A percentile compares a stretch with the other conserved stretches of the same genome.
These are phyloP conservation scores for Astyanax mexicanus DNA, from an alignment of 2,797 vertebrate genomes.

Conservation along the genomic window DNA sequence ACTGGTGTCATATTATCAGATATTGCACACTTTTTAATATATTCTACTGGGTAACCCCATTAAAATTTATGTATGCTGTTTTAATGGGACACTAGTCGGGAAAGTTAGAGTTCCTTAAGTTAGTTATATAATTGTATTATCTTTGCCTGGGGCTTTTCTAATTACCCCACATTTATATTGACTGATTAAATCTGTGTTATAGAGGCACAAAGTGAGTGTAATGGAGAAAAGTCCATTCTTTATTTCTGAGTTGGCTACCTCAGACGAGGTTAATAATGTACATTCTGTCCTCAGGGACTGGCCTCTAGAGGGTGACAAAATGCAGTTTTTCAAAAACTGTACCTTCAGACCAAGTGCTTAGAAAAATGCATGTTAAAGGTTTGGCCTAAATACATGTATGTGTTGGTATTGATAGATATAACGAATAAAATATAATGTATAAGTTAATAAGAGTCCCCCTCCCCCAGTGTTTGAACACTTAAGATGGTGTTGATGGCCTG, in stretches of 20 bases:
- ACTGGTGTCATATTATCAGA: background rate
- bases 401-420: no score
- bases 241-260: background rate
- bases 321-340: slow-evolving; percentile 4
- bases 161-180: slow-evolving; percentile 47
- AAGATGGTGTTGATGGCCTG: slow-evolving; percentile 13
- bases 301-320: slow-evolving; percentile 47
- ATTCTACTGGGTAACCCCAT: background rate
- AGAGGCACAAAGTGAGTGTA: background rate
- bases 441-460: no score
- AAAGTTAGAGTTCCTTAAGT: slow-evolving; percentile 24
- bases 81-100: slow-evolving; percentile 20
- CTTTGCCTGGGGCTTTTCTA: slow-evolving; percentile 45
- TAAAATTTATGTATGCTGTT: slow-evolving; percentile 7
- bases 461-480: background rate
- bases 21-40: background rate
- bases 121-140: slow-evolving; percentile 32
- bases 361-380: slow-evolving; percentile 11
- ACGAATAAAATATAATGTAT: no score
- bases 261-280: background rate
- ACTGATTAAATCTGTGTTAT: slow-evolving; percentile 27
- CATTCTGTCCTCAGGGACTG: background rate
- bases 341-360: background rate
- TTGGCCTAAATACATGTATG: background rate
- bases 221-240: background rate